Conservation (phyloP, 2,797 vertebrate genomes). For the Lagocephalus sceleratus region DNA sequence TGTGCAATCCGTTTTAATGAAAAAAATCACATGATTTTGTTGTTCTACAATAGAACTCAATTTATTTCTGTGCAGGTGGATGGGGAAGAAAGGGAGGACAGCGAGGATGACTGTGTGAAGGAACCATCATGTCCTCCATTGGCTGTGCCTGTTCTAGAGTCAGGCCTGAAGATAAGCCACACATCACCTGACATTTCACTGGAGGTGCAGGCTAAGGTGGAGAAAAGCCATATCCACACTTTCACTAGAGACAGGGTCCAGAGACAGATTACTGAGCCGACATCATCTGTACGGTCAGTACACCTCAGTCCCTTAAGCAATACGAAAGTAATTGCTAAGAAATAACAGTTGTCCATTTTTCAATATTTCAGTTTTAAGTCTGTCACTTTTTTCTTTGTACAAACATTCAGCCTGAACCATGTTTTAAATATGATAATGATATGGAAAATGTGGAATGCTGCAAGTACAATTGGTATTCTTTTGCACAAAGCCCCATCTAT, state of each 20-base stretch:
- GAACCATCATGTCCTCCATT: slow-evolving; percentile 66
- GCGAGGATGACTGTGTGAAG: slow-evolving; percentile 83
- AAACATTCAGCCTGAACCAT: no score
- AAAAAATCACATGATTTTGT: neutral
- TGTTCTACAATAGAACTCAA: neutral
- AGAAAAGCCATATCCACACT: slow-evolving; percentile 83
- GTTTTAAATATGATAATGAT: no score
- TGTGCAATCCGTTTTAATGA: no score
- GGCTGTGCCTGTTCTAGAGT: slow-evolving; percentile 72
- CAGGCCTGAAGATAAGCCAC: slow-evolving; percentile 96
- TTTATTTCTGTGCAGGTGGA: slow-evolving; percentile 69
- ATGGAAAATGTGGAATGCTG: no score
- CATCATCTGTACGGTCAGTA: slow-evolving; percentile 87
- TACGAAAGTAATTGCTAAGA: no score
- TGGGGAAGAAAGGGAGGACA: slow-evolving; percentile 87
- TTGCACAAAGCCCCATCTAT: no score
- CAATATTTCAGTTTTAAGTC: no score
- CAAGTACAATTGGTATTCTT: no score
- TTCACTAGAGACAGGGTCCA: slow-evolving; percentile 82
- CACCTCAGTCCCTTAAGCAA: neutral
- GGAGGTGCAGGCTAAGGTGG: slow-evolving; percentile 81
- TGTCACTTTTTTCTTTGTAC: no score
- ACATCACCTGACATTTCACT: slow-evolving; percentile 94
- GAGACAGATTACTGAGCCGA: slow-evolving; percentile 92
- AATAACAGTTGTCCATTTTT: no score